Conservation (phyloP, 2,113 vertebrate species). For the Leptodactylus fuscus region DNA sequence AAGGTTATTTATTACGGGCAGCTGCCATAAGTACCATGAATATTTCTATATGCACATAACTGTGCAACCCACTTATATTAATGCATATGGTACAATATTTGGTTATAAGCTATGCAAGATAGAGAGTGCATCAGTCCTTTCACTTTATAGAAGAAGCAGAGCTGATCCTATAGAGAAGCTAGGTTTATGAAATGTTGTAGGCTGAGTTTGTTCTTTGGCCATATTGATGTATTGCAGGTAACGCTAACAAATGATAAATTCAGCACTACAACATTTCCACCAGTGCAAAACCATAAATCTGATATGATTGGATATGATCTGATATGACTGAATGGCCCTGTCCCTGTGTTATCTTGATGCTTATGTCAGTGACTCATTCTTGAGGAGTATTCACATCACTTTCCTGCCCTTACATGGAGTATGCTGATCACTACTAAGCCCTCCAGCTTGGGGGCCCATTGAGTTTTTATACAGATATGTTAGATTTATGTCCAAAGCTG, state of each 20-base stretch:
- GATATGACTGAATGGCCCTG: not conserved
- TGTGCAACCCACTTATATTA: not conserved
- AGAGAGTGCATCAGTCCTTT: not conserved
- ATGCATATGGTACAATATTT: not conserved
- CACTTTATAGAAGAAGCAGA: not conserved
- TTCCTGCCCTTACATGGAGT: constrained; percentile 31
- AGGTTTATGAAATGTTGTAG: not conserved
- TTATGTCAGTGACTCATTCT: constrained; percentile 30
- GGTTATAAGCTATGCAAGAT: not conserved
- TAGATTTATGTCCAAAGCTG: constrained; percentile 30
- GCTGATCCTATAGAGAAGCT: not conserved
- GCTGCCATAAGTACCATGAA: not conserved
- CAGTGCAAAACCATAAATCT: too few species aligned
- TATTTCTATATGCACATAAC: not conserved
- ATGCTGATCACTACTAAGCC: constrained; percentile 13
- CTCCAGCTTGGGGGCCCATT: constrained; percentile 5
- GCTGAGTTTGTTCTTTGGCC: not conserved
- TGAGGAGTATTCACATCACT: constrained; percentile 7
- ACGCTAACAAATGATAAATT: not conserved
- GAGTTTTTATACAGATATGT: constrained; percentile 27
- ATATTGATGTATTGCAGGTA: not conserved
- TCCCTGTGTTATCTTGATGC: not conserved
- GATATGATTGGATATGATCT: too few species aligned
- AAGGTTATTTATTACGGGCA: constrained; percentile 5
- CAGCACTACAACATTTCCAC: not conserved